A percentile compares a stretch with the other conserved stretches of the same genome.
Conservation (phyloP, 2,113 vertebrate species). For the Rhombomys opimus region DNA sequence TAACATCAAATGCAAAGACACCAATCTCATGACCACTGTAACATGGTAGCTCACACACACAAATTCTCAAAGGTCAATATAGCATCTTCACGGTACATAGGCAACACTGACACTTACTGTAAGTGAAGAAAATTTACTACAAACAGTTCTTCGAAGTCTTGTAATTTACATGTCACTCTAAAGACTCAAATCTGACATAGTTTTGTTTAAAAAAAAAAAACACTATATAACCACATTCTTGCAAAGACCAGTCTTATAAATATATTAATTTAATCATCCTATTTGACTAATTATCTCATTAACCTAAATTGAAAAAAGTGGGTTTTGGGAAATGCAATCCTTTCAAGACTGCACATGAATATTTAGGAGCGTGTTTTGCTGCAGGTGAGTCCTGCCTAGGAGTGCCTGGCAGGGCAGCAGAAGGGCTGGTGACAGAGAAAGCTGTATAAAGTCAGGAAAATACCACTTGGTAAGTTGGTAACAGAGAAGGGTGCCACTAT, state of each 20-base stretch:
- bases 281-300: conserved; percentile 51
- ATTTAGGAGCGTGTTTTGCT: neutral
- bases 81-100: neutral
- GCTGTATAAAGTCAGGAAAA: neutral
- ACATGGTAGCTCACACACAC: neutral
- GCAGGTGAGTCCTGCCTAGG: neutral
- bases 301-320: neutral
- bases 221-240: neutral
- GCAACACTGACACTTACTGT: neutral
- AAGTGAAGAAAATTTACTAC: conserved; percentile 20
- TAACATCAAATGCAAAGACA: neutral
- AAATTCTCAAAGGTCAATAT: neutral
- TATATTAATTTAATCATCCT: neutral
- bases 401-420: neutral
- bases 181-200: neutral
- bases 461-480: neutral
- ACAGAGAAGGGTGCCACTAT: neutral
- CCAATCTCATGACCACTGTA: neutral
- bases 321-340: conserved; percentile 1
- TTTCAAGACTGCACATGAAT: neutral
- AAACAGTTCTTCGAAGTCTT: neutral
- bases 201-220: conserved; percentile 13
- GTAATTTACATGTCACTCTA: neutral
- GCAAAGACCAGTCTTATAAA: conserved; percentile 13
- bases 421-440: neutral